phyloP scores from a whole-genome alignment of 2,113 vertebrate species.

The Hymenochirus boettgeri region DNA sequence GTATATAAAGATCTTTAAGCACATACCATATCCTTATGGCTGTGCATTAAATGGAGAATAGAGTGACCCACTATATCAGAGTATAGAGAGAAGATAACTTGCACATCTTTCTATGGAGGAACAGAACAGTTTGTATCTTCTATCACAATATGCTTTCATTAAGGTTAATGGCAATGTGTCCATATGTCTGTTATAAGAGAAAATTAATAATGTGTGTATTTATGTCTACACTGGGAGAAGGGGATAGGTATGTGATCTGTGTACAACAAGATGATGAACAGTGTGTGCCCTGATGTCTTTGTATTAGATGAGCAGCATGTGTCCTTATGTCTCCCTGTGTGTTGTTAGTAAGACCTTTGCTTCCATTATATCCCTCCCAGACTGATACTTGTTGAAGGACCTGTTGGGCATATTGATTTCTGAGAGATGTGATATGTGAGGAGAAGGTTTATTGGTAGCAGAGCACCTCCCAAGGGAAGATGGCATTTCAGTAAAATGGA shows the following conservation, averaged over 20 bases:
- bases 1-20: too few relatives aligned
- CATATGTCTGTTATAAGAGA: too few relatives aligned
- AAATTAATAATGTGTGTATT: too few relatives aligned
- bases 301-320: constrained; percentile 5
- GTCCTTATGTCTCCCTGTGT: constrained; percentile 12
- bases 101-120: too few relatives aligned
- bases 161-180: too few relatives aligned
- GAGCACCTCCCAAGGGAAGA: constrained; percentile 23
- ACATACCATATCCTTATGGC: too few relatives aligned
- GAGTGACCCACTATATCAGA: too few relatives aligned
- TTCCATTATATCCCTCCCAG: constrained; percentile 33
- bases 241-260: not conserved
- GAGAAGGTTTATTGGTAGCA: constrained; percentile 39
- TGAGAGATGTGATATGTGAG: constrained; percentile 38
- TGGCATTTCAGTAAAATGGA: not conserved
- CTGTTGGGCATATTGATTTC: constrained; percentile 42
- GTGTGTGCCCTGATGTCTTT: not conserved
- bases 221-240: too few relatives aligned
- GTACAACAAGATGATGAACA: not conserved
- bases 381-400: constrained; percentile 41
- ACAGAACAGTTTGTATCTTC: too few relatives aligned
- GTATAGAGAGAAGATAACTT: too few relatives aligned
- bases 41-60: too few relatives aligned
- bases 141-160: too few relatives aligned
- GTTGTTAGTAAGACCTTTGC: constrained; percentile 36